These are phyloP conservation scores for Chelonoidis abingdonii DNA, from an alignment of 2,113 vertebrate genomes.

Conservation along the genomic window DNA sequence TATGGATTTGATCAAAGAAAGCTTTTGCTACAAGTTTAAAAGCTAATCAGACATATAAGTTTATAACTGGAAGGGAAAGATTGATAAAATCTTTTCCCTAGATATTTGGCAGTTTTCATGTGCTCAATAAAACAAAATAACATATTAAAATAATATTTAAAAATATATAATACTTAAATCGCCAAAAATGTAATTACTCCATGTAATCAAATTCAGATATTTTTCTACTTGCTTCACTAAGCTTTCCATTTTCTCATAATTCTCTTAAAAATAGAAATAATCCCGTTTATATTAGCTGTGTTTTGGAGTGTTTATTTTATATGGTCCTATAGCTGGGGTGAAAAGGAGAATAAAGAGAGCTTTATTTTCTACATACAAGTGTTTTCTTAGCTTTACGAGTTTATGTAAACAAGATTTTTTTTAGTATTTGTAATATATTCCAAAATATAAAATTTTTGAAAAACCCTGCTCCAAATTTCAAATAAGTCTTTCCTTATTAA, in stretches of 20 bases:
- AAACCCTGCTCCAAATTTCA: background rate
- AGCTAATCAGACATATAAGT: background rate
- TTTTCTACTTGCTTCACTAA: background rate
- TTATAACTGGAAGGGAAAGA: background rate
- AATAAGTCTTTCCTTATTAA: background rate
- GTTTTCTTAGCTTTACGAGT: background rate
- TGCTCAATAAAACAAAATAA: background rate
- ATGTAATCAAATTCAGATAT: background rate
- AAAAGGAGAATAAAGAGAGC: background rate
- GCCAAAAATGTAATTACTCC: background rate
- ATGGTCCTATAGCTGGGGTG: background rate
- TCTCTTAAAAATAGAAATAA: background rate
- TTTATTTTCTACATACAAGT: background rate
- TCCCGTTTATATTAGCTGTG: background rate
- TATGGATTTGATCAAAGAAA: background rate
- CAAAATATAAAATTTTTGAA: background rate
- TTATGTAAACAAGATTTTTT: background rate
- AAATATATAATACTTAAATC: background rate
- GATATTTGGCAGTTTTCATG: background rate
- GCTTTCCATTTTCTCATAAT: background rate
- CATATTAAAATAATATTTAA: background rate
- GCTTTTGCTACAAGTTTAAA: background rate
- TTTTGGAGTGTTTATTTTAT: background rate
- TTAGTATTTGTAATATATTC: background rate
- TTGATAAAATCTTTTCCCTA: background rate